phyloP scores from a whole-genome alignment of 2,113 vertebrate species.

The Catharus minimus region DNA sequence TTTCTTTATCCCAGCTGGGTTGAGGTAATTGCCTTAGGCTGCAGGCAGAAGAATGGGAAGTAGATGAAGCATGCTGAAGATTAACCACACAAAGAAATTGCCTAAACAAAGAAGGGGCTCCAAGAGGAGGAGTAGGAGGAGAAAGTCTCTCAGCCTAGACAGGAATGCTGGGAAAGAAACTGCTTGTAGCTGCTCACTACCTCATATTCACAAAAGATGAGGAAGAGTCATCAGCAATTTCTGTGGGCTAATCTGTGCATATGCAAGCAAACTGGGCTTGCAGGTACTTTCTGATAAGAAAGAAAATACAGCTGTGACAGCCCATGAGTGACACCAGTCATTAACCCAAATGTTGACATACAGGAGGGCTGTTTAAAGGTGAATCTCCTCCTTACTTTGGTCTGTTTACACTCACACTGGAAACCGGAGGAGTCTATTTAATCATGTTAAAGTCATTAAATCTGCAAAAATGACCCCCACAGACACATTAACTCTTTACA shows the following conservation, averaged over 20 bases:
- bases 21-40: conserved; percentile 40
- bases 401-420: not conserved
- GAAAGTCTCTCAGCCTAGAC: not conserved
- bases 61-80: conserved; percentile 40
- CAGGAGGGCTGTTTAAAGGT: not conserved
- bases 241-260: not conserved
- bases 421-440: not conserved
- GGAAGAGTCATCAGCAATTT: not conserved
- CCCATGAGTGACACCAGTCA: not conserved
- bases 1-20: conserved; percentile 14
- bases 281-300: not conserved
- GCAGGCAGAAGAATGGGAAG: conserved; percentile 29
- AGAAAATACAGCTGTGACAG: not conserved
- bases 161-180: not conserved
- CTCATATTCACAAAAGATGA: not conserved
- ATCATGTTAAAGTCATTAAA: not conserved
- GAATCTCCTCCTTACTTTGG: not conserved
- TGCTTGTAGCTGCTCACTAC: not conserved
- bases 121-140: not conserved
- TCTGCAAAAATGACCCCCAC: not conserved
- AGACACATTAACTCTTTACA: not conserved
- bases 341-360: not conserved
- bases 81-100: conserved; percentile 35
- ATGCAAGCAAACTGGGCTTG: not conserved
- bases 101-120: not conserved